A percentile compares a stretch with the other conserved stretches of the same genome.
Evolutionary conservation across 2,113 vertebrate genomes (phyloP).

Genomic region (Epinephelus lanceolatus): DNA sequence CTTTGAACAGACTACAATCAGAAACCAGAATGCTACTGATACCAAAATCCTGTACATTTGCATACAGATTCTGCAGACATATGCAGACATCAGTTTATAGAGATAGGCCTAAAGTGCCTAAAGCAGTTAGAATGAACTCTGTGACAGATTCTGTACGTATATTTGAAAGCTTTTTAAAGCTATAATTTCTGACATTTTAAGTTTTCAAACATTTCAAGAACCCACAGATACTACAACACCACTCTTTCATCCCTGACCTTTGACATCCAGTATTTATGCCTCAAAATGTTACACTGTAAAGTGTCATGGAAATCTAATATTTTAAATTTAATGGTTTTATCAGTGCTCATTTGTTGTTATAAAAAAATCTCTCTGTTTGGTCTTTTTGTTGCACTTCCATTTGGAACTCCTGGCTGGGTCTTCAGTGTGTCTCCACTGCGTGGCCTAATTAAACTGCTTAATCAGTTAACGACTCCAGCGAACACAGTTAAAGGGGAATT

Average conservation of each 20-base stretch:
- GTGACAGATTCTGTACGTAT: background rate
- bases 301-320: background rate
- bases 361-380: conserved; percentile 11
- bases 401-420: conserved; percentile 52
- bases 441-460: conserved; percentile 87
- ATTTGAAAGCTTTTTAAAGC: background rate
- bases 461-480: conserved; percentile 86
- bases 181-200: background rate
- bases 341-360: conserved; percentile 6
- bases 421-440: conserved; percentile 69
- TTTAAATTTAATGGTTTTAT: conserved; percentile 10
- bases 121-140: background rate
- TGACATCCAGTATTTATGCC: background rate
- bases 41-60: too few species aligned
- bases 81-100: too few species aligned
- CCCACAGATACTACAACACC: background rate
- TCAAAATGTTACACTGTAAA: background rate
- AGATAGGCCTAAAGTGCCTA: too few species aligned
- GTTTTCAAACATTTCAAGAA: background rate
- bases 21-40: too few species aligned
- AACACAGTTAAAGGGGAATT: conserved; percentile 86
- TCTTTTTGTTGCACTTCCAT: conserved; percentile 57
- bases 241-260: background rate
- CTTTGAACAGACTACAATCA: too few species aligned
- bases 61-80: too few species aligned